Base-by-base conservation (phyloP, 2,113 vertebrate species). In the Peucedramus taeniatus region DNA sequence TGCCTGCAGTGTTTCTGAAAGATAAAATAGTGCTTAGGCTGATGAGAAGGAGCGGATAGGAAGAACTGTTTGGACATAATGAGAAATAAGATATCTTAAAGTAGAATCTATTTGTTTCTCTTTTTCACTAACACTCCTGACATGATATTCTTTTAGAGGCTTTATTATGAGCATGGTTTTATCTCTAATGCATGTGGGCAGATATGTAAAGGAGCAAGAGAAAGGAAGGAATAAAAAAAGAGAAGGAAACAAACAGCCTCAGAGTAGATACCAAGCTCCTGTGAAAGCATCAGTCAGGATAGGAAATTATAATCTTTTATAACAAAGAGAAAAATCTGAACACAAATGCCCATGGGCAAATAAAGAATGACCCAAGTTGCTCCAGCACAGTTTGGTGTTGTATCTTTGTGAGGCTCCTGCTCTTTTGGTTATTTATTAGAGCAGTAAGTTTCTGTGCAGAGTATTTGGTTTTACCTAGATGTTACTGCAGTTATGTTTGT, bases 1-100 rank as follows among this genome's bases (percentile, higher is more conserved):
- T 95, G 49, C 85, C 94, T 94, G 85, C 23, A 87, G 89, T 27
- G 26, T 77, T 95, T 87, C 64, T 94, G 60, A 92, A 95, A 94
- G 47, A 89, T 90, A 91, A 97, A 92, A 77, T 33, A 77, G 68
- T 76, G 39, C 42, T 74, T 53, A 39, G 53, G 81, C 60, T 94
- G 74, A 81, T 85, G 74, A 89, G 85, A 13, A 82, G 68, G 37
- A 76, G 50, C 20, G 27, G 74, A 65, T 85, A 76, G 57, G 70
- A 91, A 89, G 44, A 89, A 69, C 47, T 3, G 1, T 85, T 93
- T 87, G 50, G 61, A 44, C 23, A 33, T 92, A 82, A 94, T 72
- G 49, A 81, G 51, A 84, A 94, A 72, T 53, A 92, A 72, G 26
- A 4, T 69, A 85, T 72, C 65, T 92, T 91, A 39, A 85, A 87